Evolutionary conservation across 2,113 vertebrate species (phyloP).

Genomic region (Muntiacus muntjak): DNA sequence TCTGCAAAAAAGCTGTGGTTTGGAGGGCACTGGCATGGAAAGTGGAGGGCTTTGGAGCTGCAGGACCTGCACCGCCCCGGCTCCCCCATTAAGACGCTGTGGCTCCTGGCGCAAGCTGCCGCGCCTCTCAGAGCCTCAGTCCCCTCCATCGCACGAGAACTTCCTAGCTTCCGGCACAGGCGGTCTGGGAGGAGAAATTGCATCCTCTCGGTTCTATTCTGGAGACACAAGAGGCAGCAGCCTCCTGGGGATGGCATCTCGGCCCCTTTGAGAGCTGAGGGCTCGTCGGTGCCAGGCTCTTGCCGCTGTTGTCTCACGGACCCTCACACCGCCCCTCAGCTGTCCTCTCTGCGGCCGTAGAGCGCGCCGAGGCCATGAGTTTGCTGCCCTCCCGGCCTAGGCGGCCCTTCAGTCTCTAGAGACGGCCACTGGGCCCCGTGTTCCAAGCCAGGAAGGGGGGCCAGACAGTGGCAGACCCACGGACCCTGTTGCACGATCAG

Average conservation of each 20-base stretch:
- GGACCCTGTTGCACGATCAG: not conserved
- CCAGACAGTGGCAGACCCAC: not conserved
- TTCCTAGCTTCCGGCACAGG: not conserved
- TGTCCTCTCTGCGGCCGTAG: not conserved
- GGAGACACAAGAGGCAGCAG: not conserved
- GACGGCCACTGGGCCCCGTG: not conserved
- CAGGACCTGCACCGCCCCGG: fast-evolving
- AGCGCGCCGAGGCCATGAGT: not conserved
- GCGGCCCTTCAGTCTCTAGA: not conserved
- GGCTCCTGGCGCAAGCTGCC: not conserved
- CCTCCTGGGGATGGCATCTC: fast-evolving
- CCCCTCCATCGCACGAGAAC: not conserved
- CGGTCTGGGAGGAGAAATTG: not conserved
- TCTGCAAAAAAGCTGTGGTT: not conserved
- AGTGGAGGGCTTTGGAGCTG: not conserved
- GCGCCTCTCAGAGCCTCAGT: not conserved
- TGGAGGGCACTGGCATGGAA: fast-evolving
- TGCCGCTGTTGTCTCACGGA: fast-evolving
- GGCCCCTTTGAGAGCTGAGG: not conserved
- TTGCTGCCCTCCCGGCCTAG: not conserved
- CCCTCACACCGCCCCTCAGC: fast-evolving
- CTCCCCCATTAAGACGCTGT: not conserved
- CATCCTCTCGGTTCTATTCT: not conserved
- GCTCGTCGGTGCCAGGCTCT: fast-evolving
- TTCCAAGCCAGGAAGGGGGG: not conserved